Evolutionary conservation across 2,113 vertebrate genomes (phyloP).

Genomic region (Penelope pileata): DNA sequence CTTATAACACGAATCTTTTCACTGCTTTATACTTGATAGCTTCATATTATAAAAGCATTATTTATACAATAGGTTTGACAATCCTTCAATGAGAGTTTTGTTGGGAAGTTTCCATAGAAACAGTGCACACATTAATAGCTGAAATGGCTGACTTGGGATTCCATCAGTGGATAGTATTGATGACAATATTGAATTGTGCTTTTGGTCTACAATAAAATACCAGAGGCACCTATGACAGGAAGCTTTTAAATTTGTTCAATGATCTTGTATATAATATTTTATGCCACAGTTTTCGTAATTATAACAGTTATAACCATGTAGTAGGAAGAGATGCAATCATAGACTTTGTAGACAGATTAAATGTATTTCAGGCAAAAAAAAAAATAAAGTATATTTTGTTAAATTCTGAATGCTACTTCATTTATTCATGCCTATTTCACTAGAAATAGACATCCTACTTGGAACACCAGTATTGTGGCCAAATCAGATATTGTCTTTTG

Average conservation of each 20-base stretch:
- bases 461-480: neutral
- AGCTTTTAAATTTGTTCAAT: neutral
- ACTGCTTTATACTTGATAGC: neutral
- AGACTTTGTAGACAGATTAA: neutral
- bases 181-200: neutral
- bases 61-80: constrained; percentile 3
- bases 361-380: neutral
- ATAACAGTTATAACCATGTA: constrained; percentile 16
- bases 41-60: neutral
- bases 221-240: neutral
- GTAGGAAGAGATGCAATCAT: constrained; percentile 5
- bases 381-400: neutral
- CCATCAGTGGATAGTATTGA: neutral
- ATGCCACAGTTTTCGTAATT: neutral
- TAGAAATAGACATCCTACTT: neutral
- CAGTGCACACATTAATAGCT: neutral
- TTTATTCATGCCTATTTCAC: neutral
- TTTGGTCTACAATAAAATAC: neutral
- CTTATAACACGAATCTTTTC: neutral
- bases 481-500: neutral
- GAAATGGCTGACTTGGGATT: neutral
- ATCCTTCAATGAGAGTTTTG: neutral
- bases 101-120: neutral
- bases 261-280: neutral
- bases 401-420: neutral